phyloP scores from a whole-genome alignment of 1,140 invertebrate species.

The Drosophila cardini region DNA sequence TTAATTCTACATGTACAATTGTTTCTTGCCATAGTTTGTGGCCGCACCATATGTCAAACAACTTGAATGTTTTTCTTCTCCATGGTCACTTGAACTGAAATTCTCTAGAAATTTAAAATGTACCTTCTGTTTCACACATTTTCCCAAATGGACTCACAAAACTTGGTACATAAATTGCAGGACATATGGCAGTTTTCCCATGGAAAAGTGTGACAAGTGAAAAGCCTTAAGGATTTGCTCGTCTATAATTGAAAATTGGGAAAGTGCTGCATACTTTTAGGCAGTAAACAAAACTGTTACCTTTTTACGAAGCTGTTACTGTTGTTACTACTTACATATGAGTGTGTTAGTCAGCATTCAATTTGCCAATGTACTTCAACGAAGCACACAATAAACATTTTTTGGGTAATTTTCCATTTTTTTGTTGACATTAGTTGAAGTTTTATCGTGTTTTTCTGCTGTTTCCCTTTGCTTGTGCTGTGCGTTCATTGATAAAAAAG shows the following conservation, averaged over 20 bases:
- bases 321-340: not conserved
- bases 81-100: not conserved
- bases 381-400: conserved; percentile 6
- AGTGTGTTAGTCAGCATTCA: conserved; percentile 16
- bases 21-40: no score
- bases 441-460: not conserved
- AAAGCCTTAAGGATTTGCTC: not conserved
- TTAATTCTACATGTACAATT: no score
- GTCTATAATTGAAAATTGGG: conserved; percentile 9
- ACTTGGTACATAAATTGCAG: not conserved
- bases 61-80: not conserved
- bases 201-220: not conserved
- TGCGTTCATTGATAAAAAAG: conserved; percentile 39
- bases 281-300: conserved; percentile 7
- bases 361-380: conserved; percentile 17
- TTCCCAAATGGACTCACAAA: not conserved
- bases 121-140: not conserved
- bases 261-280: conserved; percentile 5
- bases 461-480: not conserved
- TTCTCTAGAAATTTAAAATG: not conserved
- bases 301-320: not conserved
- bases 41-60: not conserved
- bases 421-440: conserved; percentile 29
- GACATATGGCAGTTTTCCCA: not conserved
- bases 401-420: conserved; percentile 19